phyloP scores from a whole-genome alignment of 2,888 invertebrate species.

The Andrena dorsata region DNA sequence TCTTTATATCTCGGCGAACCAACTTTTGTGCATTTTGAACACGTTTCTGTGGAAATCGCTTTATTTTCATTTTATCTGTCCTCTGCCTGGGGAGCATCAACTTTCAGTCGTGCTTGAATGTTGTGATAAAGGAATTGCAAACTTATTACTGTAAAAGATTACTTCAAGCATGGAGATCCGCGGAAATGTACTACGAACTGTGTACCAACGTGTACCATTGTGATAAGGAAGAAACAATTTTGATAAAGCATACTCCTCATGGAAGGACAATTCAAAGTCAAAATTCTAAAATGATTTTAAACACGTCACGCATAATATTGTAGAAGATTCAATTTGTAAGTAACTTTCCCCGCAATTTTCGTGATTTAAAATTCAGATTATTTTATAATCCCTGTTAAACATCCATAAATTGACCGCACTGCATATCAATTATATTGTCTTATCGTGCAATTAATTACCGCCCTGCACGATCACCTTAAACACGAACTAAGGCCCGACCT shows the following conservation, averaged over 20 bases:
- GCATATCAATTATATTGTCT: too few relatives aligned
- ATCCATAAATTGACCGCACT: too few relatives aligned
- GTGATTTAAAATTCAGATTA: too few relatives aligned
- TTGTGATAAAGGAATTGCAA: neutral
- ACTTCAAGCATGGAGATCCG: neutral
- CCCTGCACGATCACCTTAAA: too few relatives aligned
- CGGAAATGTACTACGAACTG: neutral
- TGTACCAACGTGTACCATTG: neutral
- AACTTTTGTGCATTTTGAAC: neutral
- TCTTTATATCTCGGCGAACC: neutral
- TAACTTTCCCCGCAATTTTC: too few relatives aligned
- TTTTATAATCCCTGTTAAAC: too few relatives aligned
- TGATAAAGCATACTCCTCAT: neutral
- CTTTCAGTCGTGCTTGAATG: neutral
- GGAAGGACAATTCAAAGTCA: neutral
- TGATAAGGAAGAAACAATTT: neutral
- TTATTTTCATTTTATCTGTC: neutral
- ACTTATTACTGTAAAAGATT: neutral
- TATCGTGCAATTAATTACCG: too few relatives aligned
- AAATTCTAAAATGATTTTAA: too few relatives aligned
- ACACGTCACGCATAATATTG: too few relatives aligned
- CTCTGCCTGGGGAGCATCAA: neutral
- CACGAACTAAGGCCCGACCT: too few relatives aligned
- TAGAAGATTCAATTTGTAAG: too few relatives aligned
- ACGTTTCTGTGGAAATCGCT: constrained; percentile 36